Evolutionary conservation across 2,888 invertebrate species (phyloP).

Genomic region (Athetis lepigone): DNA sequence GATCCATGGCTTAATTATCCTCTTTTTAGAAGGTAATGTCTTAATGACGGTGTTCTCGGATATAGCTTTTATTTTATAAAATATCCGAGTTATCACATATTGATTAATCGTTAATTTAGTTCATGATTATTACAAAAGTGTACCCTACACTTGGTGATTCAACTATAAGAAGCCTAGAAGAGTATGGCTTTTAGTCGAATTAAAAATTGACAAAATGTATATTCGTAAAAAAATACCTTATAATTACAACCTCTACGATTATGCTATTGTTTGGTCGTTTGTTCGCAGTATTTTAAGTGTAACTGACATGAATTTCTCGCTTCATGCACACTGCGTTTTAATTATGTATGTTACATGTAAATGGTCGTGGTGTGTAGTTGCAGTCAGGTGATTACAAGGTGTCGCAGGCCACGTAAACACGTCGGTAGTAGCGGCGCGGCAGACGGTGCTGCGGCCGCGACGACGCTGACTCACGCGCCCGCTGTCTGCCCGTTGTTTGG

Average conservation of each 20-base stretch:
- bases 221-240: neutral
- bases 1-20: too few relatives aligned
- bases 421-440: slow-evolving; percentile 34
- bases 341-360: slow-evolving; percentile 45
- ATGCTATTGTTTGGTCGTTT: slow-evolving; percentile 1
- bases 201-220: neutral
- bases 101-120: too few relatives aligned
- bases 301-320: slow-evolving; percentile 39
- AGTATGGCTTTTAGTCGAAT: neutral
- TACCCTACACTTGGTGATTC: too few relatives aligned
- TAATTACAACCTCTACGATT: slow-evolving; percentile 10
- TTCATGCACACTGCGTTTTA: slow-evolving; percentile 47
- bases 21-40: too few relatives aligned
- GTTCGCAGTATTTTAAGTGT: slow-evolving; percentile 27
- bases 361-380: slow-evolving; percentile 35
- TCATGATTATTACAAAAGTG: too few relatives aligned
- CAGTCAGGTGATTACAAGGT: slow-evolving; percentile 55
- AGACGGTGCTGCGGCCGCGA: slow-evolving; percentile 44
- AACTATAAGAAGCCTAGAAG: too few relatives aligned
- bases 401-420: slow-evolving; percentile 53
- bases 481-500: slow-evolving; percentile 80
- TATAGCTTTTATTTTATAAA: too few relatives aligned
- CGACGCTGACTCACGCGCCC: slow-evolving; percentile 79
- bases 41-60: too few relatives aligned
- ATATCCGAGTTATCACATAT: too few relatives aligned